Conservation (phyloP, 2,888 invertebrate species). For the Zygogramma bicolorata region DNA sequence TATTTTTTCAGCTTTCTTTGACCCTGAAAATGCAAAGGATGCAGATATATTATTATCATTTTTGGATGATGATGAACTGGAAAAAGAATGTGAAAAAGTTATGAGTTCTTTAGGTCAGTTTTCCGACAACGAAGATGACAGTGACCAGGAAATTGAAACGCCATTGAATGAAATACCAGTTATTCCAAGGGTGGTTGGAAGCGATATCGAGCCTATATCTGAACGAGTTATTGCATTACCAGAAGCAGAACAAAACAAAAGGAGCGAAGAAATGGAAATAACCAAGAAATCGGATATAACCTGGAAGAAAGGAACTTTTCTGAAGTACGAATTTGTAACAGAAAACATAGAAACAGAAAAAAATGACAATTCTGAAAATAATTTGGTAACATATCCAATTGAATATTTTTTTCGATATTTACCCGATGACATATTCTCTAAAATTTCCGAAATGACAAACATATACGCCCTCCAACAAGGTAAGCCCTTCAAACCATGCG, state of each 20-base stretch:
- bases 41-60: neutral
- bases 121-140: neutral
- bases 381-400: neutral
- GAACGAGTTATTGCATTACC: no score
- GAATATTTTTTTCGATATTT: constrained; percentile 9
- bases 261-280: no score
- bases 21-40: neutral
- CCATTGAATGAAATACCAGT: neutral
- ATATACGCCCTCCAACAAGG: neutral
- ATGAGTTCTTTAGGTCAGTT: neutral
- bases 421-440: neutral
- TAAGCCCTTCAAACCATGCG: neutral
- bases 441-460: constrained; percentile 1
- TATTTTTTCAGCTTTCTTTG: neutral
- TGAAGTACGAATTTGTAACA: neutral
- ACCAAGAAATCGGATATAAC: no score
- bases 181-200: neutral
- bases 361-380: no score
- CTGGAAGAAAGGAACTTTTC: no score
- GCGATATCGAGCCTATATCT: no score
- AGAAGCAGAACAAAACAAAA: no score
- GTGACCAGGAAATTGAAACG: neutral
- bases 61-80: constrained; percentile 5
- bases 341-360: neutral
- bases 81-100: neutral